Percentiles rank a stretch among this genome's conserved stretches.
These are phyloP conservation scores for Chelonia mydas DNA, from an alignment of 2,797 vertebrate genomes.

Conservation along the genomic window DNA sequence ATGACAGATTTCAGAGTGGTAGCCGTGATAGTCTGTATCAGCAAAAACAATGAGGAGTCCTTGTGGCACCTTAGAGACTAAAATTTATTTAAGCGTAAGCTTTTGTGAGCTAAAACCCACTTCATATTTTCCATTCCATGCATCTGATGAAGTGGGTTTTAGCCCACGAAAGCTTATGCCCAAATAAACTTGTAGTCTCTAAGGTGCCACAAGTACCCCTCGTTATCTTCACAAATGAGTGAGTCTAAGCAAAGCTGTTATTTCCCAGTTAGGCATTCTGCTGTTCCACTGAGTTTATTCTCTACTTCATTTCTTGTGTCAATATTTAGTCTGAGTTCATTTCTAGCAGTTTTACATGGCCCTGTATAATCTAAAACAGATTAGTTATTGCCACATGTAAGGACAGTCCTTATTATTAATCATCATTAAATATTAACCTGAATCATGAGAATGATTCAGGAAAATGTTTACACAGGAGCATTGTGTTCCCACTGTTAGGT, in stretches of 20 bases:
- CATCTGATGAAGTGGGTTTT: too few species aligned
- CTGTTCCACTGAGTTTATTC: background rate
- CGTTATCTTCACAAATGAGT: background rate
- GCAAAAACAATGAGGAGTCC: too few species aligned
- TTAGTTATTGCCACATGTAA: background rate
- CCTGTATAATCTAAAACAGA: background rate
- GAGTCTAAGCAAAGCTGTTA: background rate
- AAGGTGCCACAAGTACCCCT: too few species aligned
- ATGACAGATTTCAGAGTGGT: too few species aligned
- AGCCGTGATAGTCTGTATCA: too few species aligned
- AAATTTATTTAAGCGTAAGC: too few species aligned
- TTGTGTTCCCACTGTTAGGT: fast-evolving
- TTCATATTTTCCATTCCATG: too few species aligned
- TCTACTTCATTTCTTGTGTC: background rate
- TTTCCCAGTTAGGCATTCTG: background rate
- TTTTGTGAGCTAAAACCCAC: too few species aligned
- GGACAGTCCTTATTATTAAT: background rate
- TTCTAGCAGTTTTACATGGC: background rate
- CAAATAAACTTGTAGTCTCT: too few species aligned
- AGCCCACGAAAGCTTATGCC: too few species aligned
- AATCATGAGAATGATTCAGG: background rate
- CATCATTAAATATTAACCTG: background rate
- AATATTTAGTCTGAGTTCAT: background rate
- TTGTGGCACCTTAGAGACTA: too few species aligned
- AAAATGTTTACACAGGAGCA: background rate